phyloP scores from a whole-genome alignment of 2,797 vertebrate genomes.

The Cirrhinus molitorella region DNA sequence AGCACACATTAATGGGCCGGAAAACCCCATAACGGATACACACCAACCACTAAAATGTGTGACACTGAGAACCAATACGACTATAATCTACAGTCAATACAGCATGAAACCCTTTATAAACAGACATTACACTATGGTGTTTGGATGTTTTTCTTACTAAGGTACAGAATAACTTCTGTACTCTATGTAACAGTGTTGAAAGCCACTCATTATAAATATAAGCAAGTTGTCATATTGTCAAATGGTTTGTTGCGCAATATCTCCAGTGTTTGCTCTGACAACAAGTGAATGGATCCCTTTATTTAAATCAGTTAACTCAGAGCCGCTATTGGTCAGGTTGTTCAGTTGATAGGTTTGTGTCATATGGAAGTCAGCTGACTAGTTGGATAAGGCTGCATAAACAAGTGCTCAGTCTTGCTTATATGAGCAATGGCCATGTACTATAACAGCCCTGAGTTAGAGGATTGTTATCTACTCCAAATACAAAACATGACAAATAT shows the following conservation, averaged over 20 bases:
- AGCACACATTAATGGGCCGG: neutral
- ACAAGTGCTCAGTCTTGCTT: neutral
- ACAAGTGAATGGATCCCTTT: neutral
- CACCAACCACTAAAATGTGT: neutral
- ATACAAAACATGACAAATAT: neutral
- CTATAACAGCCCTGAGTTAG: neutral
- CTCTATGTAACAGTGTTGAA: neutral
- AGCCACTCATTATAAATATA: neutral
- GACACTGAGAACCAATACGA: neutral
- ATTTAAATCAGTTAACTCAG: neutral
- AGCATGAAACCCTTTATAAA: neutral
- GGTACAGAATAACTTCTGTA: neutral
- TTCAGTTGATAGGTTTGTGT: conserved; percentile 13
- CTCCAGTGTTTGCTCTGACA: conserved; percentile 14
- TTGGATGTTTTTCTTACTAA: neutral
- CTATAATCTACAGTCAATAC: neutral
- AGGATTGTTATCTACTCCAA: neutral
- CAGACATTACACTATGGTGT: neutral
- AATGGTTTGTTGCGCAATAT: neutral
- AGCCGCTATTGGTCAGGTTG: neutral
- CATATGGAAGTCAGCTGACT: conserved; percentile 42
- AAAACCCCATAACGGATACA: neutral
- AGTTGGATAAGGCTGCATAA: conserved; percentile 19
- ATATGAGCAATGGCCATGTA: neutral
- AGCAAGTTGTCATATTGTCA: neutral